Evolutionary conservation across 2,888 invertebrate genomes (phyloP).

Genomic region (Andrena trimmerana): DNA sequence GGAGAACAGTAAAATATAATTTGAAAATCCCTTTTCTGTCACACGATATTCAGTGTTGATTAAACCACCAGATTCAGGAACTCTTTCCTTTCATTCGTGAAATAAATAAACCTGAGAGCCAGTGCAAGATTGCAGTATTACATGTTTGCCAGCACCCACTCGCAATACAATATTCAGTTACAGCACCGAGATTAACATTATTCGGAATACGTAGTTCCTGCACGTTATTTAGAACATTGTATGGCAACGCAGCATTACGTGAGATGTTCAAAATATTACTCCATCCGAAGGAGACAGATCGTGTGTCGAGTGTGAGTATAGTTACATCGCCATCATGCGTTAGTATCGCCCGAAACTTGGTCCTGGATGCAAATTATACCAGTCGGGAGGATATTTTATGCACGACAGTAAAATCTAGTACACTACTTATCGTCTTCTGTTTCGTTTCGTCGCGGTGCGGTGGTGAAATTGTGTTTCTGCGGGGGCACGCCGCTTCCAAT

Average conservation of each 20-base stretch:
- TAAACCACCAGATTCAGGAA: too few relatives aligned
- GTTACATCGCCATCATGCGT: conserved; percentile 4
- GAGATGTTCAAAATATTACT: neutral
- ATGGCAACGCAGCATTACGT: neutral
- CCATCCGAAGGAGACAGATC: neutral
- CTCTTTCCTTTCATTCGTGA: too few relatives aligned
- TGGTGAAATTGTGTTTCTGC: conserved; percentile 25
- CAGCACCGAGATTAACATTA: neutral
- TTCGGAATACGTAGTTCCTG: neutral
- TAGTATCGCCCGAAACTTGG: conserved; percentile 14
- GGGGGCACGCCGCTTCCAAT: neutral
- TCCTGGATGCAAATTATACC: conserved; percentile 46
- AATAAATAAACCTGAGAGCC: too few relatives aligned
- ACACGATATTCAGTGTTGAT: too few relatives aligned
- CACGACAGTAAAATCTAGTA: conserved; percentile 32
- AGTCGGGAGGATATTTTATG: conserved; percentile 29
- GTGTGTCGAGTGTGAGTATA: too few relatives aligned
- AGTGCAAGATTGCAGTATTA: too few relatives aligned
- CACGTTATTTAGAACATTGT: too few relatives aligned
- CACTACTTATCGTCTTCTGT: neutral
- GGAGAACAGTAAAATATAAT: too few relatives aligned
- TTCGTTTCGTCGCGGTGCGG: neutral
- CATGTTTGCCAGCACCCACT: too few relatives aligned
- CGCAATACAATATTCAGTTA: too few relatives aligned
- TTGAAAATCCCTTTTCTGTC: too few relatives aligned